Percentiles rank a stretch among this genome's conserved stretches.
phyloP scores from a whole-genome alignment of 2,888 invertebrate species.

The Sisyra nigra region DNA sequence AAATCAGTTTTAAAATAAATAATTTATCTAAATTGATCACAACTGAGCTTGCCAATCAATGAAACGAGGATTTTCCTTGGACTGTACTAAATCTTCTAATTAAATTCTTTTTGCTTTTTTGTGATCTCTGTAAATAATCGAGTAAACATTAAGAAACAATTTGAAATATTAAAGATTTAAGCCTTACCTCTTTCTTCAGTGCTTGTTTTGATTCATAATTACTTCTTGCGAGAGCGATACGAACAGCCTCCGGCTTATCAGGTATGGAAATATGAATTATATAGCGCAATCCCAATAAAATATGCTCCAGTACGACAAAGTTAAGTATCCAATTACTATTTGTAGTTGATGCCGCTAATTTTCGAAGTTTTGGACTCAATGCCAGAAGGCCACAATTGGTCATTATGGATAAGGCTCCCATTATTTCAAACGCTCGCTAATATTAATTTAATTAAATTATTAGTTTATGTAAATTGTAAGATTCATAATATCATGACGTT shows the following conservation, averaged over 20 bases:
- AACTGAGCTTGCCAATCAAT: too few relatives aligned
- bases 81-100: too few relatives aligned
- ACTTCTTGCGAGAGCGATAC: slow-evolving; percentile 40
- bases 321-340: slow-evolving; percentile 33
- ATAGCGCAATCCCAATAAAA: slow-evolving; percentile 45
- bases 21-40: too few relatives aligned
- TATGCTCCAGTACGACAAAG: slow-evolving; percentile 53
- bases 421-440: slow-evolving; percentile 46
- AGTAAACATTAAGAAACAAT: not conserved
- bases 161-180: not conserved
- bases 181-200: slow-evolving; percentile 35
- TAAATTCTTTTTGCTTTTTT: too few relatives aligned
- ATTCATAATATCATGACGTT: too few relatives aligned
- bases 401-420: slow-evolving; percentile 50
- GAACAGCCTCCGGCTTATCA: slow-evolving; percentile 51
- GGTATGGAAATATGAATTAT: slow-evolving; percentile 50
- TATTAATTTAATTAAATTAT: slow-evolving; percentile 11
- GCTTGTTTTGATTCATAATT: slow-evolving; percentile 46
- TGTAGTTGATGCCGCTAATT: slow-evolving; percentile 17
- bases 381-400: slow-evolving; percentile 61
- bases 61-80: too few relatives aligned
- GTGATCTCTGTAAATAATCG: too few relatives aligned
- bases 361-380: slow-evolving; percentile 44
- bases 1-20: too few relatives aligned
- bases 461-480: too few relatives aligned